These are phyloP conservation scores for Pocota personata DNA, from an alignment of 2,888 invertebrate genomes.

Conservation along the genomic window DNA sequence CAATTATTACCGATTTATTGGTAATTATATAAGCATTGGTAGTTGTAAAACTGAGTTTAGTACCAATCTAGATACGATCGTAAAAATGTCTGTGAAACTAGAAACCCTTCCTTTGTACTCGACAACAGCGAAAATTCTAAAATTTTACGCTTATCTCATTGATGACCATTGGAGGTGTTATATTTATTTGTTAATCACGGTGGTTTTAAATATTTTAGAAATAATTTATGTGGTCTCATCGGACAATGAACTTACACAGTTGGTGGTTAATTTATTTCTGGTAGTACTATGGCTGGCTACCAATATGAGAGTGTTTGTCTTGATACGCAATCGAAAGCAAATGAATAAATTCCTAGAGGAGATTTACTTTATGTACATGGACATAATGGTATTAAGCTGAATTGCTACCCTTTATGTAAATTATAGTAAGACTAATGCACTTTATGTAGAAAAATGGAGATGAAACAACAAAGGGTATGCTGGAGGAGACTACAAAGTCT, in stretches of 20 bases:
- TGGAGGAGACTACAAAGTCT: slow-evolving; percentile 39
- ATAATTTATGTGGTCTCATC: slow-evolving; percentile 28
- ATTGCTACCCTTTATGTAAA: background rate
- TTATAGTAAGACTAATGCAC: background rate
- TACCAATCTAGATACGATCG: background rate
- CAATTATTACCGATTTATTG: background rate
- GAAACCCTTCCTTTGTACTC: slow-evolving; percentile 57
- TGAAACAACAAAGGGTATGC: background rate
- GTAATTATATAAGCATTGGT: slow-evolving; percentile 17
- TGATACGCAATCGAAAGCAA: slow-evolving; percentile 48
- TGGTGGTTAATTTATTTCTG: slow-evolving; percentile 49
- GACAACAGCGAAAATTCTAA: slow-evolving; percentile 55
- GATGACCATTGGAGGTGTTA: slow-evolving; percentile 64
- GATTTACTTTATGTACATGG: slow-evolving; percentile 43
- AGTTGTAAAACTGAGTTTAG: background rate
- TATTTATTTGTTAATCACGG: background rate
- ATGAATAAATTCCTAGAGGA: slow-evolving; percentile 44
- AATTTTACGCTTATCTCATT: slow-evolving; percentile 54
- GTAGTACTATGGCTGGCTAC: slow-evolving; percentile 41
- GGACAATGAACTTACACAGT: slow-evolving; percentile 25
- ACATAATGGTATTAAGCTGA: slow-evolving; percentile 24
- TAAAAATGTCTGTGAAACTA: slow-evolving; percentile 38
- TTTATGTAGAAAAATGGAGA: slow-evolving; percentile 46
- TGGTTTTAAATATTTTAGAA: slow-evolving; percentile 37
- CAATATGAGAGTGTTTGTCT: slow-evolving; percentile 26